Base-by-base conservation (phyloP, 2,888 invertebrate species). In the Pseudanteris insignis region DNA sequence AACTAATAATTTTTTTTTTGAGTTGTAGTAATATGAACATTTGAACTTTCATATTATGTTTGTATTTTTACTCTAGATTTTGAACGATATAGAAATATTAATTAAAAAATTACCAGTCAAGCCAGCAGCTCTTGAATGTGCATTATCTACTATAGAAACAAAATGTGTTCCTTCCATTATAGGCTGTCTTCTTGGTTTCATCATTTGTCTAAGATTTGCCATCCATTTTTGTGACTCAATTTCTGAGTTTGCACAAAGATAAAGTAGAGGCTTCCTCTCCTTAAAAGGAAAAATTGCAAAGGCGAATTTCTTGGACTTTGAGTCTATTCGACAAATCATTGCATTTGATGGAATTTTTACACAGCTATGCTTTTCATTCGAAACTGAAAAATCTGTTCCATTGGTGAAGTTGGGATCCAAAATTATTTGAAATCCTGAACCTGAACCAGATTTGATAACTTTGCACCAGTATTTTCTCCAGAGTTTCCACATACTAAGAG, bases 211-310 rank as follows among this genome's bases (percentile, higher is more conserved):
- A 2, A 79, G 50, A 59, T 69, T 85, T 7, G 84, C 82, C 85
- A 90, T 90, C 89, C 89, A 90, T 38, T 82, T 72, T 69, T 89
- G 88, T 3, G 86, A 83, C 58, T 89, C 88, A 11, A 84, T 85
- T 63, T 87, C 85, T 0, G 86, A 86, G 46, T 78, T 82, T 0
- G 88, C 88, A 0, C 88, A 86, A 53, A 90, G 81, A 61, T 88
- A 85, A 9, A 89, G 77, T 8, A 87, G 80, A 0, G 88, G 86
- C 69, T 88, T 87, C 43, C 84, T 81, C 26, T 83, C 84, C 8
- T 82, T 83, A 9, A 40, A 40, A 4, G 85, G 82, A 70, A 88
- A 88, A 57, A 89, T 84, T 2, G 88, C 89, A 71, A 89, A 89
- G 7, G 89, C 88, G 71, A 86, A 86, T 21, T 85, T 85, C 66